phyloP scores from a whole-genome alignment of 2,797 vertebrate species.

The Hapalemur alaotrensis region DNA sequence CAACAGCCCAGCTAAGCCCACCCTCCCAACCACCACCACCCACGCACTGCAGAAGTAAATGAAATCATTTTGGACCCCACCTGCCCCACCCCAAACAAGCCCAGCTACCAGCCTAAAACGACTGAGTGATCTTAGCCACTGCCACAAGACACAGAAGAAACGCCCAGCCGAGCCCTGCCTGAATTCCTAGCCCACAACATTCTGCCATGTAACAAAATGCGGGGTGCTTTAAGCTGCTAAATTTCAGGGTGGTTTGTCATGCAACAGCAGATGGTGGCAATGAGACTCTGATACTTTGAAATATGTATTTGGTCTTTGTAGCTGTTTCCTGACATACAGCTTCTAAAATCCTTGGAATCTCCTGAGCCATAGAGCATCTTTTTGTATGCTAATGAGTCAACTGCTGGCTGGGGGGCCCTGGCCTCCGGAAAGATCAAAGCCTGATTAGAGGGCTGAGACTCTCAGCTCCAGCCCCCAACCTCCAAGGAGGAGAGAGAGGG shows the following conservation, averaged over 20 bases:
- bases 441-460: neutral
- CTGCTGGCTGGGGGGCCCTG: neutral
- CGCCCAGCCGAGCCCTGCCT: neutral
- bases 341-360: neutral
- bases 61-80: neutral
- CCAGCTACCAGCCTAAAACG: neutral
- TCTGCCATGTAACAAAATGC: neutral
- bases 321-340: neutral
- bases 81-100: neutral
- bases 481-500: neutral
- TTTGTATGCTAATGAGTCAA: neutral
- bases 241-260: neutral
- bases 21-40: neutral
- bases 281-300: neutral
- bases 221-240: neutral
- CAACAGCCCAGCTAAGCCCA: neutral
- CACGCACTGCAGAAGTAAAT: neutral
- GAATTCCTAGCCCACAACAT: neutral
- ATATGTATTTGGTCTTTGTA: neutral
- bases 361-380: neutral
- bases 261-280: neutral
- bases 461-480: neutral
- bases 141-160: neutral
- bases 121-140: neutral
- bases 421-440: neutral